Evolutionary conservation across 64 coral and sea anemone genomes (phyloP).

Genomic region (Stichodactyla mertensii): DNA sequence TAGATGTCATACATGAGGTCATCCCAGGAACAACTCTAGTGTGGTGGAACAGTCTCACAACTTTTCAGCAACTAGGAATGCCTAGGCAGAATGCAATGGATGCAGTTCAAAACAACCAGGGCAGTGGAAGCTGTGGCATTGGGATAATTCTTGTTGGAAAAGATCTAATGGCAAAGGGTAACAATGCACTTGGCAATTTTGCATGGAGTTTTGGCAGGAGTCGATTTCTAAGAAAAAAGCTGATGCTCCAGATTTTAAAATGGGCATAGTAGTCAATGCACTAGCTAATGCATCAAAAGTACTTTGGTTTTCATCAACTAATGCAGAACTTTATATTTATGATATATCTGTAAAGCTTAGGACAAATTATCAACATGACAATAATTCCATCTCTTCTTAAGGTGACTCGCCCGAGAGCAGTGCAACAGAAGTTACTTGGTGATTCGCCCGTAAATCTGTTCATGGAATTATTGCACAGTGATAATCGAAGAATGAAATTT

Average conservation of each 20-base stretch:
- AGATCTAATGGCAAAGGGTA: conserved; percentile 8
- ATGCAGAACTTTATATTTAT: too few species aligned
- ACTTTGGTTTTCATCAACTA: too few species aligned
- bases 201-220: conserved; percentile 27
- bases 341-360: too few species aligned
- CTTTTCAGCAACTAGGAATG: conserved; percentile 46
- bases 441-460: conserved; percentile 13
- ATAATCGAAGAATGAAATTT: not conserved
- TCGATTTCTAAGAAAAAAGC: conserved; percentile 8
- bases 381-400: conserved; percentile 13
- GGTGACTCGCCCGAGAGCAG: conserved; percentile 22
- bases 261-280: conserved; percentile 16
- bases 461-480: not conserved
- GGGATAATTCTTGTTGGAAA: conserved; percentile 40
- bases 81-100: conserved; percentile 25
- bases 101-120: conserved; percentile 25
- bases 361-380: not conserved
- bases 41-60: conserved; percentile 7
- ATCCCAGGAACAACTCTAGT: not conserved
- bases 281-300: too few species aligned
- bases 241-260: conserved; percentile 53
- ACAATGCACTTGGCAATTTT: conserved; percentile 4
- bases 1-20: conserved; percentile 34
- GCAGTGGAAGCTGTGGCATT: conserved; percentile 48
- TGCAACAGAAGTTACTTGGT: conserved; percentile 14